Conservation (phyloP, 2,113 vertebrate species). For the Pluvianellus socialis region DNA sequence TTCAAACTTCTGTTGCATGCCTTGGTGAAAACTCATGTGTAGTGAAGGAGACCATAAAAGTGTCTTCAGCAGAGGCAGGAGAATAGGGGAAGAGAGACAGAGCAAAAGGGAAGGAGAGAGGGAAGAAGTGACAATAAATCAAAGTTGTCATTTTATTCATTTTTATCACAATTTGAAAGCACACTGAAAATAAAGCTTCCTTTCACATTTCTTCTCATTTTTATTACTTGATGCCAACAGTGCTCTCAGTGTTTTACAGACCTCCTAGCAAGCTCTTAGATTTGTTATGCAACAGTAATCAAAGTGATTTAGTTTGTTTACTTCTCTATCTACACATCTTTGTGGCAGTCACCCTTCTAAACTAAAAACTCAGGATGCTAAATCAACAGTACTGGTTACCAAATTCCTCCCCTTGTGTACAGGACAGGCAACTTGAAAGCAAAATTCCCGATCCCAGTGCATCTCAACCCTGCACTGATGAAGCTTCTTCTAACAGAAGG, state of each 20-base stretch:
- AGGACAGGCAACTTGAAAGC: not conserved
- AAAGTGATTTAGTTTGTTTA: not conserved
- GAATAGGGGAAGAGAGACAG: too few relatives aligned
- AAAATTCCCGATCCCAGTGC: not conserved
- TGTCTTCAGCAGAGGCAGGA: not conserved
- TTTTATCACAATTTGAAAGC: not conserved
- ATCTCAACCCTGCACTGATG: not conserved
- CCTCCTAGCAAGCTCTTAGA: not conserved
- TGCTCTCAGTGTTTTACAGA: not conserved
- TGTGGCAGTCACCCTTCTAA: not conserved
- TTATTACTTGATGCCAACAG: not conserved
- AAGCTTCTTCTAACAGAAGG: not conserved
- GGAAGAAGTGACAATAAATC: not conserved
- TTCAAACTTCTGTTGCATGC: not conserved
- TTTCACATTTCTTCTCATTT: not conserved
- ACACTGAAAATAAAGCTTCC: not conserved
- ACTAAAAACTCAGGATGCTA: not conserved
- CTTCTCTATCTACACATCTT: not conserved
- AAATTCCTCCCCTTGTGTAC: not conserved
- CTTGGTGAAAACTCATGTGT: not conserved
- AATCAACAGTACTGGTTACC: not conserved
- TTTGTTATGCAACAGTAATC: not conserved
- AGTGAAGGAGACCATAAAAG: not conserved
- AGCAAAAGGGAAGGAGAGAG: too few relatives aligned
- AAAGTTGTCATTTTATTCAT: not conserved